Conservation (phyloP, 2,113 vertebrate species). For the Camelus dromedarius region DNA sequence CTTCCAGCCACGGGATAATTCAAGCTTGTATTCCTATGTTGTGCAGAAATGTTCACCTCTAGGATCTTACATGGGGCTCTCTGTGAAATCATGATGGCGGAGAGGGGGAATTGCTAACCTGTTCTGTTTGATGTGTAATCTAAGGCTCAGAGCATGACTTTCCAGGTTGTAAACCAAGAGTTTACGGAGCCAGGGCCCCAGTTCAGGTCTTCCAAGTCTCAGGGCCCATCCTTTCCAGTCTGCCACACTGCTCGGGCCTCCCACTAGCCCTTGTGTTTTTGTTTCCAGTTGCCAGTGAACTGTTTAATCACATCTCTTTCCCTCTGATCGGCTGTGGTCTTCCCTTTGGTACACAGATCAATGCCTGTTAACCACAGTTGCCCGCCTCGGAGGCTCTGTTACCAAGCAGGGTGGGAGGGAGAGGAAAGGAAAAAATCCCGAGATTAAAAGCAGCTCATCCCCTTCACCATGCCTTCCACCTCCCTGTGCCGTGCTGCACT, state of each 20-base stretch:
- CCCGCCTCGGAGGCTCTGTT: constrained; percentile 48
- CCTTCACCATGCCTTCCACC: background rate
- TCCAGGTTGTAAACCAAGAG: accelerated
- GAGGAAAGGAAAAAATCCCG: background rate
- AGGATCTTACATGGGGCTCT: background rate
- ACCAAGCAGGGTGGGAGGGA: background rate
- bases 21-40: background rate
- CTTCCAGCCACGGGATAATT: constrained; percentile 8
- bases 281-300: constrained; percentile 71
- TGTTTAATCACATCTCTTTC: constrained; percentile 79
- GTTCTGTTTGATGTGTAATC: background rate
- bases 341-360: constrained; percentile 82
- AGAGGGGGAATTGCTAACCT: background rate
- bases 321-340: constrained; percentile 74
- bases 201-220: background rate
- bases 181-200: background rate
- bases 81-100: background rate
- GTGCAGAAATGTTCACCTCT: background rate
- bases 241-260: background rate
- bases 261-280: constrained; percentile 37
- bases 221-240: background rate
- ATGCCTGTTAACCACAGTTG: constrained; percentile 77
- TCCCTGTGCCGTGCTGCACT: background rate
- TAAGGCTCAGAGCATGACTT: background rate
- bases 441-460: background rate